Conservation (phyloP, 2,888 invertebrate genomes). For the Ischnus inquisitorius region DNA sequence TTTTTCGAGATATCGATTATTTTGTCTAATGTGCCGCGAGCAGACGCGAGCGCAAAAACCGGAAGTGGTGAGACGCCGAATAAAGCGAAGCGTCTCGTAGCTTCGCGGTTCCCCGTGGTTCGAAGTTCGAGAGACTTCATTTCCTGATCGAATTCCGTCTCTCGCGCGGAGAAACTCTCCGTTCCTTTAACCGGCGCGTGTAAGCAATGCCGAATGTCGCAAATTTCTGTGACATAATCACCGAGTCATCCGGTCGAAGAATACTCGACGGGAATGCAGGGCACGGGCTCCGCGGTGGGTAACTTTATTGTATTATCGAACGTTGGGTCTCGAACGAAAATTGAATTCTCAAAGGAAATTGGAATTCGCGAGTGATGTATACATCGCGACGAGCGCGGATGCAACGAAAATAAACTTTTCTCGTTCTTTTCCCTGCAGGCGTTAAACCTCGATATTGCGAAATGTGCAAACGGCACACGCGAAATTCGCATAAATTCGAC, state of each 20-base stretch:
- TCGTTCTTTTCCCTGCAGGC: background rate
- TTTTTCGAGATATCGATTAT: conserved; percentile 33
- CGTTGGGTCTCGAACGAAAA: conserved; percentile 31
- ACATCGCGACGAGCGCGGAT: background rate
- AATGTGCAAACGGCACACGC: conserved; percentile 21
- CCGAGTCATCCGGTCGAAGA: conserved; percentile 27
- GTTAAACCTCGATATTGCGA: conserved; percentile 1
- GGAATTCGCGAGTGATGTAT: conserved; percentile 32
- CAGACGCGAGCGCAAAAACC: conserved; percentile 9
- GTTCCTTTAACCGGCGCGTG: background rate
- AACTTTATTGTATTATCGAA: conserved; percentile 56
- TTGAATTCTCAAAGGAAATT: conserved; percentile 63
- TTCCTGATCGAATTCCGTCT: conserved; percentile 66
- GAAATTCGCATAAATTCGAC: conserved; percentile 16
- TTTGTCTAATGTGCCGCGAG: conserved; percentile 29
- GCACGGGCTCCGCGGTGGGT: background rate
- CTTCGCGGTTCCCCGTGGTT: conserved; percentile 16
- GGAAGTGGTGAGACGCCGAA: conserved; percentile 56
- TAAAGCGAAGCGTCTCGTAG: conserved; percentile 37
- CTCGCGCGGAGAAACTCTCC: conserved; percentile 15
- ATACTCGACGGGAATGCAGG: background rate
- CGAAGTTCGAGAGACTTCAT: conserved; percentile 55
- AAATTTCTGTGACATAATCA: conserved; percentile 44
- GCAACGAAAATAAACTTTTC: conserved; percentile 31
- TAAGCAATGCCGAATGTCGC: conserved; percentile 27